Evolutionary conservation across 2,888 invertebrate species (phyloP).

Genomic region (Xanthorhoe designata): DNA sequence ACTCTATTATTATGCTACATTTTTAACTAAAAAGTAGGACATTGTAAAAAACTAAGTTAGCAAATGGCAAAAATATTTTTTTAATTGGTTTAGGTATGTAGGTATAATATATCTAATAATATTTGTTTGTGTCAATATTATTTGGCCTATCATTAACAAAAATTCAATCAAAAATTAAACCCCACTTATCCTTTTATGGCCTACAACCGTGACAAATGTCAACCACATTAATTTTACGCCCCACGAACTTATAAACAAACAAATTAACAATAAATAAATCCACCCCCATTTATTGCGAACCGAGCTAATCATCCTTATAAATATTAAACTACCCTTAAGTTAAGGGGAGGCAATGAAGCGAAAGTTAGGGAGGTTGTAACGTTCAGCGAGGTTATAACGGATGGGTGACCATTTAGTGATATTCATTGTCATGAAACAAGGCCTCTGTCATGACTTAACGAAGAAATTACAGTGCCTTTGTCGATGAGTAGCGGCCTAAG

Average conservation of each 20-base stretch:
- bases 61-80: too few relatives aligned
- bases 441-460: too few relatives aligned
- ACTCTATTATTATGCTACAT: too few relatives aligned
- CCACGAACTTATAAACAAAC: slow-evolving; percentile 47
- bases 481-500: too few relatives aligned
- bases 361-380: background rate
- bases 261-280: slow-evolving; percentile 50
- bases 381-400: background rate
- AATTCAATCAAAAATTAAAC: background rate
- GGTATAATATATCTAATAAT: too few relatives aligned
- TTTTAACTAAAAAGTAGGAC: too few relatives aligned
- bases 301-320: slow-evolving; percentile 46
- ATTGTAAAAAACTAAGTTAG: too few relatives aligned
- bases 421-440: too few relatives aligned
- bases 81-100: too few relatives aligned
- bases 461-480: too few relatives aligned
- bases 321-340: slow-evolving; percentile 46
- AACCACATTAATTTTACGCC: slow-evolving; percentile 38
- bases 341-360: slow-evolving; percentile 26
- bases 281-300: slow-evolving; percentile 44
- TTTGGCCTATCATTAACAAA: too few relatives aligned
- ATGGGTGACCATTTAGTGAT: background rate
- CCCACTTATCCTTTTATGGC: slow-evolving; percentile 6
- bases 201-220: slow-evolving; percentile 33
- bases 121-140: too few relatives aligned